A percentile compares a stretch with the other conserved stretches of the same genome.
Evolutionary conservation across 2,888 invertebrate species (phyloP).

Genomic region (Campaea margaritaria): DNA sequence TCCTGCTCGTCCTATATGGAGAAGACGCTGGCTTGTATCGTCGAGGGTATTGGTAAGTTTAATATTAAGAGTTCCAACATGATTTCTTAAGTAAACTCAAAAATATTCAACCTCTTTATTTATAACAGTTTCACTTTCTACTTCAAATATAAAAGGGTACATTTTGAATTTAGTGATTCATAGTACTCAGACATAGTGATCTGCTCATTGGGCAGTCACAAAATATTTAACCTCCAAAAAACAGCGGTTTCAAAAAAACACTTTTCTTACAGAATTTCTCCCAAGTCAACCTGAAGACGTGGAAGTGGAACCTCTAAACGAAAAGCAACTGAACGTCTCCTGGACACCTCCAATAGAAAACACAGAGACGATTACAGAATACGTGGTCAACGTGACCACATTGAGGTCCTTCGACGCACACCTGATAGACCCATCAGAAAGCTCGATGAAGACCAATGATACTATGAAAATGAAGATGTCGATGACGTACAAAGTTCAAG

Average conservation of each 20-base stretch:
- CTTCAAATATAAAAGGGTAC: too few species aligned
- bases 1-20: slow-evolving; percentile 93
- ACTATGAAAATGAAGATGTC: slow-evolving; percentile 56
- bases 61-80: too few species aligned
- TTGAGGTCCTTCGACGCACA: slow-evolving; percentile 88
- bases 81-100: too few species aligned
- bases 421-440: slow-evolving; percentile 78
- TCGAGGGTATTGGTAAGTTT: slow-evolving; percentile 88
- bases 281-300: slow-evolving; percentile 91
- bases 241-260: neutral
- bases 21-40: slow-evolving; percentile 92
- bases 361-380: slow-evolving; percentile 87
- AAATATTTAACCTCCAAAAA: too few species aligned
- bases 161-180: too few species aligned
- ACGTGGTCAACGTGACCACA: slow-evolving; percentile 89
- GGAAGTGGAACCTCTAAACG: slow-evolving; percentile 89
- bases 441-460: slow-evolving; percentile 62
- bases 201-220: too few species aligned
- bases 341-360: slow-evolving; percentile 89
- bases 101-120: too few species aligned
- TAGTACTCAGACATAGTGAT: too few species aligned
- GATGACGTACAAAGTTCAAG: slow-evolving; percentile 83
- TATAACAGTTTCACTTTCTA: too few species aligned
- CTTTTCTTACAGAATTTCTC: slow-evolving; percentile 84
- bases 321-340: slow-evolving; percentile 89